Conservation (phyloP, 2,888 invertebrate genomes). For the Melanostoma mellinum region DNA sequence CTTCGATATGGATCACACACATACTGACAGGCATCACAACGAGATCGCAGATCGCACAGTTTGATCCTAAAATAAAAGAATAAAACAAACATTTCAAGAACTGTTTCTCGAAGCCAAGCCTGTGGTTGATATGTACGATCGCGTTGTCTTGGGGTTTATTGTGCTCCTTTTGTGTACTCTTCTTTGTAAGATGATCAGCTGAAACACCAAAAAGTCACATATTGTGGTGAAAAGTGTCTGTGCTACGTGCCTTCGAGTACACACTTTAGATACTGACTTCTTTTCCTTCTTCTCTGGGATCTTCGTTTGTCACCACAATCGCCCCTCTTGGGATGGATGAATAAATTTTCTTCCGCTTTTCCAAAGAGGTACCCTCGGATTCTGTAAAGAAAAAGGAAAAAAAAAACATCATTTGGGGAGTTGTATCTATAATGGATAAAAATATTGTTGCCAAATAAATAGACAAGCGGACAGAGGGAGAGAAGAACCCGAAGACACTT, state of each 20-base stretch:
- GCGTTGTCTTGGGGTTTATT: neutral
- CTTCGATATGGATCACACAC: conserved; percentile 45
- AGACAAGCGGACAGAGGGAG: conserved; percentile 34
- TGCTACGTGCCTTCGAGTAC: conserved; percentile 45
- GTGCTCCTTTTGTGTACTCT: conserved; percentile 25
- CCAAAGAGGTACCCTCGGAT: conserved; percentile 18
- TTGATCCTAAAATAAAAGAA: conserved; percentile 38
- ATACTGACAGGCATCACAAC: conserved; percentile 37
- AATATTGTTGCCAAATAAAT: conserved; percentile 69
- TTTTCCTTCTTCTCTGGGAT: conserved; percentile 29
- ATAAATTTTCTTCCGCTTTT: conserved; percentile 68
- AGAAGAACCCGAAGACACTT: conserved; percentile 18
- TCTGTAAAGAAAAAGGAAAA: conserved; percentile 7
- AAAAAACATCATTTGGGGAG: conserved; percentile 51
- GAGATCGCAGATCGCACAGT: conserved; percentile 26
- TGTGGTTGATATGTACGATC: too few species aligned
- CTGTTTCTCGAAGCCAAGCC: conserved; percentile 21
- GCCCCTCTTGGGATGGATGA: conserved; percentile 38
- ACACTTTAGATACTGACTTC: conserved; percentile 43
- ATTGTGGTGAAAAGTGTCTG: conserved; percentile 48
- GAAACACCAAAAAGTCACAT: conserved; percentile 48
- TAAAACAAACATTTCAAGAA: conserved; percentile 32
- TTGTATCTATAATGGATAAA: conserved; percentile 51
- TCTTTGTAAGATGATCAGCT: conserved; percentile 14
- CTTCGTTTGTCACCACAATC: neutral